phyloP scores from a whole-genome alignment of 2,888 invertebrate genomes.

The Coecobrya sp. region DNA sequence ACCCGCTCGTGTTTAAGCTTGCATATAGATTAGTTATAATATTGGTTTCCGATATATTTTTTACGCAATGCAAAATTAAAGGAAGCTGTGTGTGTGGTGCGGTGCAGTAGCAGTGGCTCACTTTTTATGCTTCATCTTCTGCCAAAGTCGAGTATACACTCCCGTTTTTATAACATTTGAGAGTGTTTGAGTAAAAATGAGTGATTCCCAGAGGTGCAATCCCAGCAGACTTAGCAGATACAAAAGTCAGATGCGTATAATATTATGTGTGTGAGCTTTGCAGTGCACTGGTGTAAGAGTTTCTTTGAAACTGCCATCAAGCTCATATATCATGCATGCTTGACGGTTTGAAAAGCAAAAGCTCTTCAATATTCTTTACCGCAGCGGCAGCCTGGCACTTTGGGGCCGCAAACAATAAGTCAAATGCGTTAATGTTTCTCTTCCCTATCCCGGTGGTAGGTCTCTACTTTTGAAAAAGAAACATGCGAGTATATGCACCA shows the following conservation, averaged over 20 bases:
- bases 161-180: neutral
- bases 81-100: neutral
- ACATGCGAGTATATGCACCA: neutral
- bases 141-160: neutral
- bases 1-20: neutral
- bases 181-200: constrained; percentile 63
- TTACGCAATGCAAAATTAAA: neutral
- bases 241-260: constrained; percentile 23
- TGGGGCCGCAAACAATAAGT: constrained; percentile 27
- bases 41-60: constrained; percentile 53
- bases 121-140: neutral
- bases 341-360: constrained; percentile 57
- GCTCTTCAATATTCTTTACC: constrained; percentile 74
- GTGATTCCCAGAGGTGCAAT: constrained; percentile 69
- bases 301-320: constrained; percentile 61
- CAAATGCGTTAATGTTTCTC: constrained; percentile 35
- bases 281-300: neutral
- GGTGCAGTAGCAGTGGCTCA: neutral
- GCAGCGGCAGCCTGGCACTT: constrained; percentile 47
- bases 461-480: neutral
- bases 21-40: neutral
- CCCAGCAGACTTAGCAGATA: constrained; percentile 35
- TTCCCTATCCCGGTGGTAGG: neutral
- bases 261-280: neutral
- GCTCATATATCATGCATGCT: constrained; percentile 70